Evolutionary conservation across 2,888 invertebrate species (phyloP), one percentile per base, ranked within the genome.

Genomic region (Brachylomia viminalis): DNA sequence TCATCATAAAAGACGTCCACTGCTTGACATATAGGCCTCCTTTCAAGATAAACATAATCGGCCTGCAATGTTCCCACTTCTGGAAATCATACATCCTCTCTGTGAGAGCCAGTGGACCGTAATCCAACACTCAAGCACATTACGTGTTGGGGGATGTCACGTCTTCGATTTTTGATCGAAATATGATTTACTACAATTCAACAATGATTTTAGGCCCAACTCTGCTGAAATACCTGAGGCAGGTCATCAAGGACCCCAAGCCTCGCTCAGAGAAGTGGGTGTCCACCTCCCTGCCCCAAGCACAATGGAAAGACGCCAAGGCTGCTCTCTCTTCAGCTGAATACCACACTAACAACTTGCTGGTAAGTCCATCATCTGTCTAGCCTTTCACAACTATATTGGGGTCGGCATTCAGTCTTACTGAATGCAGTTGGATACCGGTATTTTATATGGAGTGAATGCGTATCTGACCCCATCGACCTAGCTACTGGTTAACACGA

Each of bases 301-400:
- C 94, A 1, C 95, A 97, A 69, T 99, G 98, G 99, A 97, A 97
- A 62, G 97, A 97, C 1, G 93, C 97, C 0, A 96, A 97, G 52
- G 97, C 98, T 0, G 95, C 97, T 82, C 92, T 97, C 5, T 98
- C 98, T 2, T 98, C 98, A 0, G 98, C 99, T 4, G 98, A 98
- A 87, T 99, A 99, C 92, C 98, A 98, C 91, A 98, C 98, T 2
- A 98, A 98, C 91, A 99, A 99, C 92, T 95, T 98, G 42, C 93
- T 98, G 85, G 91, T 98, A 97, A 96, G 90, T 94, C 5, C 1
- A 30, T 38, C 2, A 5, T 8, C 30, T 38, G 17, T 11, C 15
- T 27, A 47, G 23, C 5, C 23, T 8, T 17, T 11, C 1, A 0
- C 10, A 6, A n/a, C 15, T 6, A 52, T 54, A 3, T 56, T 56